Conservation (phyloP, 2,888 invertebrate species). For the Cyclophora albipunctata region DNA sequence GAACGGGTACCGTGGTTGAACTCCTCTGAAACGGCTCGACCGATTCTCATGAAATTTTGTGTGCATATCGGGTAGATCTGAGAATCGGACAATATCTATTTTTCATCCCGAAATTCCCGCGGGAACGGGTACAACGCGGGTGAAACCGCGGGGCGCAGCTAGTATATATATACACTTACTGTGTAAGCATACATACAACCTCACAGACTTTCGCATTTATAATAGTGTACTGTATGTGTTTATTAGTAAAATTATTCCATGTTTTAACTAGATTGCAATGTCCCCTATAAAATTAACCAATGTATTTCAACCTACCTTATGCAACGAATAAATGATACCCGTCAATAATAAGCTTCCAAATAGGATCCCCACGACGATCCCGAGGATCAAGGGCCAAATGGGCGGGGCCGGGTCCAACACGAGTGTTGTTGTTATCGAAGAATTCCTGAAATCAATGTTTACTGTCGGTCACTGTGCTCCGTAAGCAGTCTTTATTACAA, state of each 20-base stretch:
- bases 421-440: constrained; percentile 33
- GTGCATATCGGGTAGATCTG: no score
- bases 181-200: background rate
- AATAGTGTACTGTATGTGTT: background rate
- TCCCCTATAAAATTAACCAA: no score
- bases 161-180: no score
- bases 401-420: constrained; percentile 41
- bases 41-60: no score
- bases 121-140: background rate
- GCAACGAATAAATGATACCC: constrained; percentile 38
- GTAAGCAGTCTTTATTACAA: background rate
- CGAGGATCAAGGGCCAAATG: constrained; percentile 48
- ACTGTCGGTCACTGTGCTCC: no score
- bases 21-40: no score
- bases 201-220: background rate
- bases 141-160: no score
- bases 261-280: background rate
- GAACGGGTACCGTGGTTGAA: no score
- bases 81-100: no score
- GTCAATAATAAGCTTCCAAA: constrained; percentile 44
- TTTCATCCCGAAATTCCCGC: no score
- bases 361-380: constrained; percentile 39
- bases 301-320: constrained; percentile 38
- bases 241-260: background rate
- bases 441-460: constrained; percentile 20